Conservation (phyloP, 2,113 vertebrate species). For the Notarius lentiginosus region DNA sequence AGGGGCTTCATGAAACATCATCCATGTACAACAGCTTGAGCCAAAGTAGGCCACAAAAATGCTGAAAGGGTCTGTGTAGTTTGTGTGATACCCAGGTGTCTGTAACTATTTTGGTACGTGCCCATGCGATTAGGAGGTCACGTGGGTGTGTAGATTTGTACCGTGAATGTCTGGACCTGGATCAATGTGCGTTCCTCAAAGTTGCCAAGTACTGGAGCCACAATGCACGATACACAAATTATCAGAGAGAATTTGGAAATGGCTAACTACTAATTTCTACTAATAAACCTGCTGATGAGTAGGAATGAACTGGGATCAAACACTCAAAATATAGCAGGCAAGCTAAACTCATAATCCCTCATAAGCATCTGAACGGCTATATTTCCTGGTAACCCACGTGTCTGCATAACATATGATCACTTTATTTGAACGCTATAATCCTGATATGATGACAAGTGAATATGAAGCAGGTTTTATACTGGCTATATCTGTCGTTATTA, state of each 20-base stretch:
- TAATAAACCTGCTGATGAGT: background rate
- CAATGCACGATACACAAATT: background rate
- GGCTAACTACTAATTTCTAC: background rate
- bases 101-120: background rate
- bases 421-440: background rate
- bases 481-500: background rate
- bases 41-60: slow-evolving; percentile 15
- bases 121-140: background rate
- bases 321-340: background rate
- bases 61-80: background rate
- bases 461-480: background rate
- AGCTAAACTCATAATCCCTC: background rate
- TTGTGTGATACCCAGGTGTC: slow-evolving; percentile 16
- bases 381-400: background rate
- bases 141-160: background rate
- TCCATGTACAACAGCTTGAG: slow-evolving; percentile 6
- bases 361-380: background rate
- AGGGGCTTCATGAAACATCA: slow-evolving; percentile 2
- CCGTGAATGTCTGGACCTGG: background rate
- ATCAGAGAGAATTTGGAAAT: background rate
- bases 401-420: background rate
- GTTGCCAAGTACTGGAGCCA: background rate
- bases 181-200: background rate
- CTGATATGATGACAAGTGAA: background rate
- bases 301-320: background rate